Percentiles rank a stretch among this genome's conserved stretches.
phyloP scores from a whole-genome alignment of 1,140 invertebrate genomes.

The Propsilocerus akamusi region DNA sequence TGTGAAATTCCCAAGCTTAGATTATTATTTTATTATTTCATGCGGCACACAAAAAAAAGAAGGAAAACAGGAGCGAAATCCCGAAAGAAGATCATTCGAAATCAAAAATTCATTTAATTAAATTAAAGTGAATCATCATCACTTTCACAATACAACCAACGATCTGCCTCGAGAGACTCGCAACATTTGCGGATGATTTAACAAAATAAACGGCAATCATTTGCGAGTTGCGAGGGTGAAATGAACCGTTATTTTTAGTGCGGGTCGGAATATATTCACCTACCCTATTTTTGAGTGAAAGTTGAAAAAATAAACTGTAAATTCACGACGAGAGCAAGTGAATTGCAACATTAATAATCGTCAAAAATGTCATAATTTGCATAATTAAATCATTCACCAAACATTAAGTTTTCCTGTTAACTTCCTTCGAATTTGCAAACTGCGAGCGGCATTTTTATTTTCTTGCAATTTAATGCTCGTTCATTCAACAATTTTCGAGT shows the following conservation, averaged over 20 bases:
- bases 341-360: neutral
- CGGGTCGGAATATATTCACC: too few species aligned
- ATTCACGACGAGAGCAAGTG: neutral
- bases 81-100: too few species aligned
- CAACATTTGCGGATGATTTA: constrained; percentile 2
- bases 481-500: too few species aligned
- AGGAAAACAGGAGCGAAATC: too few species aligned
- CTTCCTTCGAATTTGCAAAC: neutral
- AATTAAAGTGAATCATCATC: neutral
- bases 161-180: neutral
- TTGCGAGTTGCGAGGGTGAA: neutral
- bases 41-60: too few species aligned
- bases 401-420: constrained; percentile 1
- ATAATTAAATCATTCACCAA: constrained; percentile 4
- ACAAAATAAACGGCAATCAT: constrained; percentile 1
- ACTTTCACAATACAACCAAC: neutral
- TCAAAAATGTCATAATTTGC: neutral
- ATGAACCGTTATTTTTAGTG: too few species aligned
- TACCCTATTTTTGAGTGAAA: neutral
- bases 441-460: constrained; percentile 2
- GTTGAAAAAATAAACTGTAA: neutral
- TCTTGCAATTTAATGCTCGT: constrained; percentile 1
- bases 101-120: constrained; percentile 4
- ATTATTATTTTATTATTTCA: too few species aligned
- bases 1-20: neutral